These are phyloP conservation scores for Lithophane ornitopus DNA, from an alignment of 2,888 invertebrate genomes.

Conservation along the genomic window DNA sequence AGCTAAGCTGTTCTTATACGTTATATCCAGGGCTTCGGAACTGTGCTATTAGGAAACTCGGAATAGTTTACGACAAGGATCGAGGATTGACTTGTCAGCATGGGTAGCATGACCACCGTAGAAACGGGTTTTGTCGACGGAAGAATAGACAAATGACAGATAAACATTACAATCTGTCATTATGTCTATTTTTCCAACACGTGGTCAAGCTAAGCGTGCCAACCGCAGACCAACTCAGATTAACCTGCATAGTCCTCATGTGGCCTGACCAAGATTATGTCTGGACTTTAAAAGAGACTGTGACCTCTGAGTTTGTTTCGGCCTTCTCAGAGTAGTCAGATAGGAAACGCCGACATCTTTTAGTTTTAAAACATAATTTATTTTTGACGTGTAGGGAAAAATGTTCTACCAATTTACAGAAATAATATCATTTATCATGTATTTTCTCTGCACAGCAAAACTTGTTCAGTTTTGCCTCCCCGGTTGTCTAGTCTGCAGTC, in stretches of 20 bases:
- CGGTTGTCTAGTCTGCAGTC: background rate
- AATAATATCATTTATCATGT: background rate
- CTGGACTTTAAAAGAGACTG: background rate
- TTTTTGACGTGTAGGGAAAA: too few relatives aligned
- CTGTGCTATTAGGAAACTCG: background rate
- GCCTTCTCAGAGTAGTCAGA: background rate
- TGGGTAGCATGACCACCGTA: too few relatives aligned
- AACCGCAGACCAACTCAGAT: background rate
- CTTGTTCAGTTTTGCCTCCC: background rate
- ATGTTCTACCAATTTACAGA: too few relatives aligned
- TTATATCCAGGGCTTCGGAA: background rate
- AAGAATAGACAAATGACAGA: too few relatives aligned
- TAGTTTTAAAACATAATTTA: too few relatives aligned
- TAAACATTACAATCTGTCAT: too few relatives aligned
- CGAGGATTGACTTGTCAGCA: background rate
- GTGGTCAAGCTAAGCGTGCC: too few relatives aligned
- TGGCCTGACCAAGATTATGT: background rate
- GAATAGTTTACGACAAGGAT: background rate
- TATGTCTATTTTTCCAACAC: too few relatives aligned
- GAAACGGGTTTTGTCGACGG: too few relatives aligned
- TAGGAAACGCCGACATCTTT: too few relatives aligned
- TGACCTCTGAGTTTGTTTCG: too few relatives aligned
- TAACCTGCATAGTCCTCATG: background rate
- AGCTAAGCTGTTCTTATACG: too few relatives aligned
- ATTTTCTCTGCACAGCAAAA: background rate